A percentile compares a stretch with the other conserved stretches of the same genome.
Evolutionary conservation across 2,888 invertebrate species (phyloP).

Genomic region (Dicranocentrus wangi): DNA sequence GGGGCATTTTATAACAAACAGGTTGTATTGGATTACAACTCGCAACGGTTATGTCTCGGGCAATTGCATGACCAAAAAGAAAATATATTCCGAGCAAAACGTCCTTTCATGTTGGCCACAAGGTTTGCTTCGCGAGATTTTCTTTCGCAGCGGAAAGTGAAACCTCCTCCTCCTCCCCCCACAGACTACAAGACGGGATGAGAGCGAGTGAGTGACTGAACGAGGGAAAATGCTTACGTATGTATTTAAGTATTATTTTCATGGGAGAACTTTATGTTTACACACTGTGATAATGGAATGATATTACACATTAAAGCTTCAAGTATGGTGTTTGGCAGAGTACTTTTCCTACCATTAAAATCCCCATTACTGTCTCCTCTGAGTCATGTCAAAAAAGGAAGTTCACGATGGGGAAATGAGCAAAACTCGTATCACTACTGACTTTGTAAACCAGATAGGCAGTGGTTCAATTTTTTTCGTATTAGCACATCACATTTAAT

Average conservation of each 20-base stretch:
- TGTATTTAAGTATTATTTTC: conserved; percentile 19
- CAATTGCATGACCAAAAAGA: no score
- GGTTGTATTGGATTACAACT: no score
- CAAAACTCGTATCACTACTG: not conserved
- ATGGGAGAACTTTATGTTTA: conserved; percentile 27
- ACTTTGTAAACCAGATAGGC: not conserved
- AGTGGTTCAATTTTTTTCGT: not conserved
- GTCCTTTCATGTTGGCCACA: no score
- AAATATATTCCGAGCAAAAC: no score
- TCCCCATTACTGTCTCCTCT: conserved; percentile 43
- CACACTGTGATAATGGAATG: conserved; percentile 36
- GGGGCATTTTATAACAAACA: no score
- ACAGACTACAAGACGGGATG: no score
- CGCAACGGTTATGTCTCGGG: no score
- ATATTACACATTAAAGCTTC: conserved; percentile 35
- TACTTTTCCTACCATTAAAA: conserved; percentile 46
- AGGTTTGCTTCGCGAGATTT: no score
- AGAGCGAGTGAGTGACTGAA: not conserved
- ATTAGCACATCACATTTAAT: conserved; percentile 27
- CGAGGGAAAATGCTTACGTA: not conserved
- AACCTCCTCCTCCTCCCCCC: no score
- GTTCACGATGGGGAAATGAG: not conserved
- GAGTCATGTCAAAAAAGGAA: conserved; percentile 23
- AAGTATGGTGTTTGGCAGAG: conserved; percentile 29
- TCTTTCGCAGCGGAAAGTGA: no score